phyloP scores from a whole-genome alignment of 2,113 vertebrate genomes.

The Gymnocephalus cernua region DNA sequence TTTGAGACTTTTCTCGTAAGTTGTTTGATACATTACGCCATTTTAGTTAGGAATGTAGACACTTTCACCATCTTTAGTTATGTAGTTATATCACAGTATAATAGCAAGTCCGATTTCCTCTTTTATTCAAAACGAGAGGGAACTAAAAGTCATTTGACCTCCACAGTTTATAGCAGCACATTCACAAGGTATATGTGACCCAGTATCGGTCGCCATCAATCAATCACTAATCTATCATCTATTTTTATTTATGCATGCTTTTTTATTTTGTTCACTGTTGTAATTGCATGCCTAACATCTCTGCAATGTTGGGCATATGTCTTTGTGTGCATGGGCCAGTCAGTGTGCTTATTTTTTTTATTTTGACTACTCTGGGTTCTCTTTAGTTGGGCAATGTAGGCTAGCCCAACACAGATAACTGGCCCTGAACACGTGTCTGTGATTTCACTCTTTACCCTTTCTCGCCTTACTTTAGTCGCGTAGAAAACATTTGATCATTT shows the following conservation, averaged over 20 bases:
- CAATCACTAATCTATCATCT: slow-evolving; percentile 26
- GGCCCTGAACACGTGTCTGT: slow-evolving; percentile 14
- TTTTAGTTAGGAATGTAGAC: neutral
- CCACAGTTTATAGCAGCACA: neutral
- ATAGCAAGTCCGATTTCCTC: neutral
- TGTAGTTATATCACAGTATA: neutral
- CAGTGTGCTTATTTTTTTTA: slow-evolving; percentile 67
- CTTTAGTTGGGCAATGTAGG: slow-evolving; percentile 10
- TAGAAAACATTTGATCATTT: slow-evolving; percentile 27
- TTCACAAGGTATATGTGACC: neutral
- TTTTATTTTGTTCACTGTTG: slow-evolving; percentile 37
- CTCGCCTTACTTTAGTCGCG: neutral
- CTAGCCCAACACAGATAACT: neutral
- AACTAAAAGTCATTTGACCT: neutral
- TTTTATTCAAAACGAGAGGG: slow-evolving; percentile 3
- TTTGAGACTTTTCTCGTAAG: neutral
- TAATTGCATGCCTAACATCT: slow-evolving; percentile 72
- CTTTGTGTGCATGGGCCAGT: slow-evolving; percentile 71
- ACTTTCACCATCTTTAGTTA: neutral
- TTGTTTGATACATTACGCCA: neutral
- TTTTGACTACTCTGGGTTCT: slow-evolving; percentile 45
- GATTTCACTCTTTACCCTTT: slow-evolving; percentile 27
- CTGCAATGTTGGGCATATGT: slow-evolving; percentile 61
- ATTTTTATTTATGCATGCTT: slow-evolving; percentile 73
- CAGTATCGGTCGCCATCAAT: slow-evolving; percentile 13